These are phyloP conservation scores for Champsocephalus gunnari DNA, from an alignment of 2,797 vertebrate genomes.

Conservation along the genomic window DNA sequence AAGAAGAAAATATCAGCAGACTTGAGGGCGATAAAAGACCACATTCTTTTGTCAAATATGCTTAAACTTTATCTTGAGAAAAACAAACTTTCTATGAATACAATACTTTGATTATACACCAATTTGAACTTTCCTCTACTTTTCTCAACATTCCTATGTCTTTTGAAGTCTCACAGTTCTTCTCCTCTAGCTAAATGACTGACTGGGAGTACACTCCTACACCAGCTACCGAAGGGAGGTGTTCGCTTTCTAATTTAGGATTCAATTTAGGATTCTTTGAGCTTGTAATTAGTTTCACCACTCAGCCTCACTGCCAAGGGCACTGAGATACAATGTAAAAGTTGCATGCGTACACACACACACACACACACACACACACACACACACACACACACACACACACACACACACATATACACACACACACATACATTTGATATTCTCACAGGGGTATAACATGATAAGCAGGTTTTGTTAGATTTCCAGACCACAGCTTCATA, in stretches of 20 bases:
- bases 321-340: slow-evolving; percentile 42
- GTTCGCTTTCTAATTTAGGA: slow-evolving; percentile 82
- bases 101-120: neutral
- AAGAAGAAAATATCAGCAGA: neutral
- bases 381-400: slow-evolving; percentile 17
- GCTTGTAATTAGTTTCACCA: slow-evolving; percentile 77
- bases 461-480: slow-evolving; percentile 17
- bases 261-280: slow-evolving; percentile 78
- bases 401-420: neutral
- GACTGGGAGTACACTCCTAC: slow-evolving; percentile 61
- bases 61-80: neutral
- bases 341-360: slow-evolving; percentile 17
- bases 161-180: neutral
- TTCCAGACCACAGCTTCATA: slow-evolving; percentile 18
- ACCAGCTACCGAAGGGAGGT: slow-evolving; percentile 70
- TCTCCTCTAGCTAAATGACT: slow-evolving; percentile 69
- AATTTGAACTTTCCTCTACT: neutral
- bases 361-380: slow-evolving; percentile 15
- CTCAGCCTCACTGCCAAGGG: slow-evolving; percentile 68
- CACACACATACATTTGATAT: slow-evolving; percentile 15
- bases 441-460: slow-evolving; percentile 11
- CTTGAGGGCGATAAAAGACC: neutral
- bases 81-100: neutral
- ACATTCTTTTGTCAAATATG: neutral
- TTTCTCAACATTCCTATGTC: neutral